Conservation (phyloP, 1,140 invertebrate genomes). For the Magallana gigas region DNA sequence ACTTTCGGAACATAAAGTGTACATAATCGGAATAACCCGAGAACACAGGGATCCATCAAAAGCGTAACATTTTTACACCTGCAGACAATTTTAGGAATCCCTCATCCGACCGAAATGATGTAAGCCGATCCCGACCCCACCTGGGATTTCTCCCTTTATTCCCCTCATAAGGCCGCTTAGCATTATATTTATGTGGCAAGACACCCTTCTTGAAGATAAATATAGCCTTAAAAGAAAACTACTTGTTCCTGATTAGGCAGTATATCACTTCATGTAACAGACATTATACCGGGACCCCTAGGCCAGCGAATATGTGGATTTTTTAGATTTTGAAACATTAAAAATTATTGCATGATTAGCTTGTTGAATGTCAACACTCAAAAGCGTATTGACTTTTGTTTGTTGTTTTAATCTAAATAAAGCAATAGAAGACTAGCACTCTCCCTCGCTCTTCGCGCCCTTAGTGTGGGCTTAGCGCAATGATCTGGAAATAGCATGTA, state of each 20-base stretch:
- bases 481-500: too few relatives aligned
- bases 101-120: conserved; percentile 36
- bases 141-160: conserved; percentile 4
- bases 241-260: conserved; percentile 11
- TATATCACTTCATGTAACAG: conserved; percentile 15
- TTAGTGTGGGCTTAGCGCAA: too few relatives aligned
- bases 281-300: not conserved
- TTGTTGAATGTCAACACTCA: too few relatives aligned
- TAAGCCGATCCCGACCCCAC: conserved; percentile 31
- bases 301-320: too few relatives aligned
- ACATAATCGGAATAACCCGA: conserved; percentile 22
- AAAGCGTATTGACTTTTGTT: too few relatives aligned
- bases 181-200: conserved; percentile 36
- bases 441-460: too few relatives aligned
- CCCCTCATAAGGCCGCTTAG: conserved; percentile 17
- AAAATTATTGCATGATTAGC: too few relatives aligned
- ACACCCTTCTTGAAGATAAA: conserved; percentile 14
- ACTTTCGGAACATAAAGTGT: conserved; percentile 37
- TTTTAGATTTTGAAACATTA: too few relatives aligned
- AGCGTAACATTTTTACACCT: conserved; percentile 27
- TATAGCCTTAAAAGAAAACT: conserved; percentile 17
- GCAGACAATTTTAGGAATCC: conserved; percentile 36
- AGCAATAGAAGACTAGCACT: too few relatives aligned
- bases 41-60: conserved; percentile 26
- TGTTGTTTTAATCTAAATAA: too few relatives aligned